Evolutionary conservation across 2,888 invertebrate genomes (phyloP).

Genomic region (Ochlodes sylvanus): DNA sequence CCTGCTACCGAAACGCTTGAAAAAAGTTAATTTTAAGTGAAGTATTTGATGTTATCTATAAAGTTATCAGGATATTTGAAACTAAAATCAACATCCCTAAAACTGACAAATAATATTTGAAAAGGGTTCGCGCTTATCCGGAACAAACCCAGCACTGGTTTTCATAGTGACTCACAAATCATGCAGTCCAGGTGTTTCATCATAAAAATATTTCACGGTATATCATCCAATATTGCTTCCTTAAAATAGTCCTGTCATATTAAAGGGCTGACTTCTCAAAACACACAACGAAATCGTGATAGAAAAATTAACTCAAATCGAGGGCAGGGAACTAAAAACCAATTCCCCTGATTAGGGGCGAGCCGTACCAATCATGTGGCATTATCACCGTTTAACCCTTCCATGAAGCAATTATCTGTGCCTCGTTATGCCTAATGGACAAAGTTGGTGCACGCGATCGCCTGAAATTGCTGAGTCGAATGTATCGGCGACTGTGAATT

Average conservation of each 20-base stretch:
- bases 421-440: constrained; percentile 69
- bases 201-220: no score
- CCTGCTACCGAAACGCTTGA: no score
- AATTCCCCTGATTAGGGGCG: constrained; percentile 54
- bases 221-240: no score
- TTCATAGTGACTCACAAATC: no score
- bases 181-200: no score
- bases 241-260: background rate
- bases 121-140: no score
- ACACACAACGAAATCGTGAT: constrained; percentile 6
- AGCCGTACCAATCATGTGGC: constrained; percentile 60
- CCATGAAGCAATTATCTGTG: constrained; percentile 74
- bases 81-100: background rate
- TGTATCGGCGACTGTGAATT: constrained; percentile 6
- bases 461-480: constrained; percentile 2
- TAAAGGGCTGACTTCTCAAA: background rate
- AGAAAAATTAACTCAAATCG: constrained; percentile 25
- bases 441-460: constrained; percentile 68
- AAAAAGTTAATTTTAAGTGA: no score
- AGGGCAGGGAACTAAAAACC: constrained; percentile 41
- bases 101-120: no score
- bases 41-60: no score
- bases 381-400: constrained; percentile 71
- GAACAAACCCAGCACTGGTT: no score
- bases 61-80: background rate